Evolutionary conservation across 2,797 vertebrate species (phyloP).

Genomic region (Sarcophilus harrisii): DNA sequence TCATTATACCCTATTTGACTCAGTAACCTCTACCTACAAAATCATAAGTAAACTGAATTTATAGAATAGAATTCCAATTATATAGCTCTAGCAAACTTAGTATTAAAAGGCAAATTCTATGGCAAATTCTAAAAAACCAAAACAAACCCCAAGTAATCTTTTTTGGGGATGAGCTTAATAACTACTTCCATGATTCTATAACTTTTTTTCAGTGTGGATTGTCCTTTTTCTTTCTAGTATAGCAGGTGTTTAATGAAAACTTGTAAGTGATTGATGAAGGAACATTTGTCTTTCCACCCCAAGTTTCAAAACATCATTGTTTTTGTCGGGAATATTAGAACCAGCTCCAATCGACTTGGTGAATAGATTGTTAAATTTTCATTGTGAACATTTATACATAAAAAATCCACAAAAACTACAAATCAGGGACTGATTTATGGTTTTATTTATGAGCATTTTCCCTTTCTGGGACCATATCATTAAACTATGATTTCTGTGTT

Average conservation of each 20-base stretch:
- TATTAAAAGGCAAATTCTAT: slow-evolving; percentile 38
- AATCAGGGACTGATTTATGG: neutral
- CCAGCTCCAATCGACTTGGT: neutral
- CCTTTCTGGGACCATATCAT: neutral
- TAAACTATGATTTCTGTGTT: neutral
- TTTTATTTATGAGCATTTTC: neutral
- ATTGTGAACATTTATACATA: neutral
- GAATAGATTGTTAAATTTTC: neutral
- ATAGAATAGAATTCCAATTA: neutral
- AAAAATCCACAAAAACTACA: neutral
- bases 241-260: neutral
- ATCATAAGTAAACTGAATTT: neutral
- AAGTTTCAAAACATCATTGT: neutral
- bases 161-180: slow-evolving; percentile 3
- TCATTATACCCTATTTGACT: neutral
- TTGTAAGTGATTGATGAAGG: neutral
- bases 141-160: slow-evolving; percentile 14
- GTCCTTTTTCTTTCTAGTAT: slow-evolving; percentile 36
- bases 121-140: neutral
- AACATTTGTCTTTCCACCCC: neutral
- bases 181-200: neutral
- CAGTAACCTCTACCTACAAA: neutral
- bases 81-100: neutral
- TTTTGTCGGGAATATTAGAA: neutral
- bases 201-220: neutral